Evolutionary conservation across 2,888 invertebrate species (phyloP).

Genomic region (Hanleya hanleyi): DNA sequence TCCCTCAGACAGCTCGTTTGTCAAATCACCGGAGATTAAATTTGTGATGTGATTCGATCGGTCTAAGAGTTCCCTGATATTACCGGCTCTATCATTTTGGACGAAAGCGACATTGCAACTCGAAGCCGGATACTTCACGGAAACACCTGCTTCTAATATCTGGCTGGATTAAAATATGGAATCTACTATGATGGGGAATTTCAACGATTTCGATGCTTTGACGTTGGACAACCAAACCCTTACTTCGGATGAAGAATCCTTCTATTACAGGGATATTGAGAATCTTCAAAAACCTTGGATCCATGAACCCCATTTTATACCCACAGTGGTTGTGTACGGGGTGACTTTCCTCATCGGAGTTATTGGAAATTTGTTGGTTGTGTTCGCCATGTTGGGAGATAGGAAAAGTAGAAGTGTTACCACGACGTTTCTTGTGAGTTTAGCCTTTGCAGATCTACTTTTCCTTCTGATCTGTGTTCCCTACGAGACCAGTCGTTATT

Average conservation of each 20-base stretch:
- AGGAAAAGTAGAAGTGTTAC: constrained; percentile 67
- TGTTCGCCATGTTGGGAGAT: constrained; percentile 73
- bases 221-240: neutral
- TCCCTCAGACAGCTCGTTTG: no score
- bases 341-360: constrained; percentile 72
- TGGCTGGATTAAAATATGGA: no score
- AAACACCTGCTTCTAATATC: no score
- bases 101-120: no score
- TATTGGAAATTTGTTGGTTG: constrained; percentile 73
- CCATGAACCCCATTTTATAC: constrained; percentile 45
- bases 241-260: constrained; percentile 13
- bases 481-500: constrained; percentile 73
- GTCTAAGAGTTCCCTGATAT: no score
- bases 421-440: constrained; percentile 60
- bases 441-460: constrained; percentile 73
- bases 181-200: neutral
- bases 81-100: no score
- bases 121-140: no score
- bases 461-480: constrained; percentile 74
- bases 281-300: constrained; percentile 50
- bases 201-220: neutral
- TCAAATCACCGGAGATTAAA: no score
- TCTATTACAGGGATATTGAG: constrained; percentile 48
- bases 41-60: no score
- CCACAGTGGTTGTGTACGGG: constrained; percentile 52